A percentile compares a stretch with the other conserved stretches of the same genome.
Conservation (phyloP, 2,797 vertebrate genomes). For the Otus scops region DNA sequence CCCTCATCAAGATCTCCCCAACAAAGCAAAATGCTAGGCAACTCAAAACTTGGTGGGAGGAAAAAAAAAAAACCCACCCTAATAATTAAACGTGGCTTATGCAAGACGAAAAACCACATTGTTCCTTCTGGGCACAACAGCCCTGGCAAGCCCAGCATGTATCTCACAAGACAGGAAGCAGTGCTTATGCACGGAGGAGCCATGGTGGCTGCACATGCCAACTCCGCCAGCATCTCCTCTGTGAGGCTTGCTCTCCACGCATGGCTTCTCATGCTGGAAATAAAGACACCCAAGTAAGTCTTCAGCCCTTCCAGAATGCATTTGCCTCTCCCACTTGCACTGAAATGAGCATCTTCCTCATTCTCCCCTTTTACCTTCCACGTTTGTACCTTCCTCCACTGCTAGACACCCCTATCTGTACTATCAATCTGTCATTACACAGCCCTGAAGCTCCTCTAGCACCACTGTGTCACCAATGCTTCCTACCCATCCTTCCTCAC, state of each 20-base stretch:
- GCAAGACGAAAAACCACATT: conserved; percentile 19
- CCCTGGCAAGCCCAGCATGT: conserved; percentile 14
- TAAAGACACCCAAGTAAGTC: neutral
- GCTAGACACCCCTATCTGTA: neutral
- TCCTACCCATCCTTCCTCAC: neutral
- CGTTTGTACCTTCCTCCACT: neutral
- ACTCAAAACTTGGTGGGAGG: neutral
- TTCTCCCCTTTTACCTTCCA: neutral
- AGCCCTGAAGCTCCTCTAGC: neutral
- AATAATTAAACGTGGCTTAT: conserved; percentile 49
- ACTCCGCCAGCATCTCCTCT: neutral
- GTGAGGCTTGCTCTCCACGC: neutral
- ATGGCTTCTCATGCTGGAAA: neutral
- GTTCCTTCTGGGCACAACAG: conserved; percentile 58
- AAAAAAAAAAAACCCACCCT: neutral
- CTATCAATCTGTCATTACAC: neutral
- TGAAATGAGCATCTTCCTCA: neutral
- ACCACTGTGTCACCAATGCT: neutral
- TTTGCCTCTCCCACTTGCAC: neutral
- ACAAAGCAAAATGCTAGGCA: conserved; percentile 11
- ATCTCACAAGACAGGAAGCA: conserved; percentile 49
- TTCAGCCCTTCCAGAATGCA: neutral
- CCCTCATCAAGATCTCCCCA: neutral
- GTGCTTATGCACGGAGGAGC: neutral
- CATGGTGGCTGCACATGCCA: neutral